These are phyloP conservation scores for Drosophila tsacasi DNA, from an alignment of 1,140 invertebrate species.

Conservation along the genomic window DNA sequence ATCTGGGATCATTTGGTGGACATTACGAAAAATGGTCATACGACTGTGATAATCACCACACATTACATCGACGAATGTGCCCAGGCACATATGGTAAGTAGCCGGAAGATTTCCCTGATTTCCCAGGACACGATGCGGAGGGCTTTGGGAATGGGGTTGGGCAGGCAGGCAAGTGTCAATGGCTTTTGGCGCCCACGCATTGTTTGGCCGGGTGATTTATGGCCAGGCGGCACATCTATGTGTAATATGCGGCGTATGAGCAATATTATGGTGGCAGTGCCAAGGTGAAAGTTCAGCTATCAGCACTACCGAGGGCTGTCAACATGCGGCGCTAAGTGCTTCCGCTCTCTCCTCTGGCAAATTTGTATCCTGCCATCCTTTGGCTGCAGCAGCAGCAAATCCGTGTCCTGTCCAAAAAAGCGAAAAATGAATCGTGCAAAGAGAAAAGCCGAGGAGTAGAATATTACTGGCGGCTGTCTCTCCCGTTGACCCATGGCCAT, in stretches of 20 bases:
- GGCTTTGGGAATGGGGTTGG: neutral
- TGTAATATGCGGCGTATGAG: conserved; percentile 77
- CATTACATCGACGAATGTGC: conserved; percentile 99
- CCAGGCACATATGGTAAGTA: conserved; percentile 92
- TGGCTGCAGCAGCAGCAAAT: conserved; percentile 58
- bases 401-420: conserved; percentile 60
- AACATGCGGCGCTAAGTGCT: conserved; percentile 79
- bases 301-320: conserved; percentile 72
- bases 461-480: conserved; percentile 67
- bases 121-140: neutral
- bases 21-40: conserved; percentile 93
- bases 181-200: conserved; percentile 72
- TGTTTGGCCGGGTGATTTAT: conserved; percentile 76
- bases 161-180: conserved; percentile 62
- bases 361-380: conserved; percentile 73
- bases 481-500: conserved; percentile 74
- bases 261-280: conserved; percentile 65
- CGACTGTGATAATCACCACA: conserved; percentile 98
- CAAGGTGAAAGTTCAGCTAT: conserved; percentile 80
- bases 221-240: conserved; percentile 66
- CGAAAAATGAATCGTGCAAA: conserved; percentile 31
- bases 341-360: conserved; percentile 64
- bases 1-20: conserved; percentile 98
- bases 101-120: conserved; percentile 19
- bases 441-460: conserved; percentile 48